Conservation (phyloP, 2,888 invertebrate genomes). For the Monochamus alternatus region DNA sequence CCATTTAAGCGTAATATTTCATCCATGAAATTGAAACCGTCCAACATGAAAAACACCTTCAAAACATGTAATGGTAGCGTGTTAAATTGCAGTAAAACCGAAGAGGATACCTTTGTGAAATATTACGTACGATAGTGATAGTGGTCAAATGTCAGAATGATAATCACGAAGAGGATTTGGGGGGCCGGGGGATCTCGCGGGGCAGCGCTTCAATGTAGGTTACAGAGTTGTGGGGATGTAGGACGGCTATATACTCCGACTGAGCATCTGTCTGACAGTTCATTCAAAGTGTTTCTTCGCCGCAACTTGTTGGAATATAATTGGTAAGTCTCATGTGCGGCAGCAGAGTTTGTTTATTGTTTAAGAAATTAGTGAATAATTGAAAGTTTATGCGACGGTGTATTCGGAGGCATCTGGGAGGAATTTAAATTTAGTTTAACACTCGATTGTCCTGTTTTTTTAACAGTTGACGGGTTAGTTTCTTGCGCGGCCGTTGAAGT, state of each 20-base stretch:
- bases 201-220: conserved; percentile 65
- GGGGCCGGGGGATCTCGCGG: conserved; percentile 29
- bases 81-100: conserved; percentile 19
- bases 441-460: neutral
- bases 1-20: no score
- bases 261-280: conserved; percentile 62
- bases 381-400: conserved; percentile 24
- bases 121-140: conserved; percentile 57
- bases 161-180: conserved; percentile 41
- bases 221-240: conserved; percentile 70
- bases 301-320: conserved; percentile 51
- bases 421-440: conserved; percentile 11
- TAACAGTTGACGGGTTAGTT: conserved; percentile 30
- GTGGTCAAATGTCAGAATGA: conserved; percentile 60
- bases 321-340: conserved; percentile 43
- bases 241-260: conserved; percentile 69
- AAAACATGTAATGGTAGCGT: neutral
- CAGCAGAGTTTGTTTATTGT: conserved; percentile 23
- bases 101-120: conserved; percentile 9
- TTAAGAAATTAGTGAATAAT: conserved; percentile 20
- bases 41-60: neutral
- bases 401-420: conserved; percentile 27
- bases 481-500: conserved; percentile 41
- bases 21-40: neutral
- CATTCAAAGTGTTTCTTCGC: conserved; percentile 64